Percentiles rank a stretch among this genome's conserved stretches.
These are phyloP conservation scores for Zygogramma bicolorata DNA, from an alignment of 2,888 invertebrate genomes.

Conservation along the genomic window DNA sequence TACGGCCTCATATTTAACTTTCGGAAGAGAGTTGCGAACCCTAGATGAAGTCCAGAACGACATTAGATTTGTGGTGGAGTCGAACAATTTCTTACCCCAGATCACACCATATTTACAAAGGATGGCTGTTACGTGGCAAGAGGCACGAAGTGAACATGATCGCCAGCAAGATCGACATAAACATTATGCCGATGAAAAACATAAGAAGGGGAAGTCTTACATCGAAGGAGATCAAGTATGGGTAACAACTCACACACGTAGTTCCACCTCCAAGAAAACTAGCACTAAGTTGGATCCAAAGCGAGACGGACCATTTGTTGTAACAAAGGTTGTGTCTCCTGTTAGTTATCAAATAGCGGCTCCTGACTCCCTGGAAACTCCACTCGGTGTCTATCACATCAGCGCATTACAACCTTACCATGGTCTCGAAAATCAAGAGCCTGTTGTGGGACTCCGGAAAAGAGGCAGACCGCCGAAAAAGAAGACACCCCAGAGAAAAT, in stretches of 20 bases:
- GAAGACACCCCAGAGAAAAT: too few relatives aligned
- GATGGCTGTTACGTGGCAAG: not conserved
- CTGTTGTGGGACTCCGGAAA: too few relatives aligned
- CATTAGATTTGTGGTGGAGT: not conserved
- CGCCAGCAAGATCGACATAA: conserved; percentile 9
- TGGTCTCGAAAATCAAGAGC: too few relatives aligned
- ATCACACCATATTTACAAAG: conserved; percentile 16
- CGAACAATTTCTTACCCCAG: not conserved
- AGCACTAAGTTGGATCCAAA: not conserved
- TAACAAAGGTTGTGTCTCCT: not conserved
- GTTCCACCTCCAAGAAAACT: not conserved
- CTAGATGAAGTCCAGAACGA: conserved; percentile 3
- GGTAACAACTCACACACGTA: too few relatives aligned
- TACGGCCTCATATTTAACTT: too few relatives aligned
- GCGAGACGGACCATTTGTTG: too few relatives aligned
- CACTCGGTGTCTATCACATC: conserved; percentile 21
- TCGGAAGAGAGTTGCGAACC: too few relatives aligned
- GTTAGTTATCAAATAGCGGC: too few relatives aligned
- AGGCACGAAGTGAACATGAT: conserved; percentile 2
- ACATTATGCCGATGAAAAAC: conserved; percentile 11
- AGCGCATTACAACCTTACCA: too few relatives aligned
- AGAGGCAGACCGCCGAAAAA: too few relatives aligned
- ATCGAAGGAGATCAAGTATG: conserved; percentile 10
- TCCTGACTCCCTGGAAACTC: conserved; percentile 19
- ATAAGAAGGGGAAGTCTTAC: not conserved